Conservation (phyloP, 1,140 invertebrate species). For the Rhyzopertha dominica region DNA sequence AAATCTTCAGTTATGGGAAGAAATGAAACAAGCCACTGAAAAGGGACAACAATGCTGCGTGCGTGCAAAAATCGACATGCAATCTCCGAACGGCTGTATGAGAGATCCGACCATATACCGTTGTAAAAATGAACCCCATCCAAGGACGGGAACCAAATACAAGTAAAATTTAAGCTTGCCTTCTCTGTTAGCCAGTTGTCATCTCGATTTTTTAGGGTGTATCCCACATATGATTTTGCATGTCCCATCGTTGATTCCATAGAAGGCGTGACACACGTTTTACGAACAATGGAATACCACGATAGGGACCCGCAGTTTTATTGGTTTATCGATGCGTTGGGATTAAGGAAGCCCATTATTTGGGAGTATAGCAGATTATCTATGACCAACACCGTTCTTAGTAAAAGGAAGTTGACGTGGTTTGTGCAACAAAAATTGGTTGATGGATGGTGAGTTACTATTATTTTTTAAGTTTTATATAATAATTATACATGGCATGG, state of each 20-base stretch:
- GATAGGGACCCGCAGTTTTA: slow-evolving; percentile 97
- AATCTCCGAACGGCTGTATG: slow-evolving; percentile 93
- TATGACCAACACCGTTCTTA: slow-evolving; percentile 96
- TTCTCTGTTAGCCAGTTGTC: slow-evolving; percentile 12
- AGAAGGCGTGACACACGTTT: slow-evolving; percentile 94
- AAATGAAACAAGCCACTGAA: slow-evolving; percentile 85
- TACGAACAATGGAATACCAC: slow-evolving; percentile 97
- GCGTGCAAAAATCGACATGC: slow-evolving; percentile 97
- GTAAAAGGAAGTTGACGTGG: slow-evolving; percentile 96
- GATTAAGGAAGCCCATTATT: slow-evolving; percentile 85
- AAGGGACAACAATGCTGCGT: slow-evolving; percentile 52
- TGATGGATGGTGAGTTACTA: slow-evolving; percentile 80
- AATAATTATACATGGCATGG: too few relatives aligned
- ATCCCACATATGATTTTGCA: slow-evolving; percentile 99
- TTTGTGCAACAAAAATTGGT: slow-evolving; percentile 91
- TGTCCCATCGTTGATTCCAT: slow-evolving; percentile 98
- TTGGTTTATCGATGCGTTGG: slow-evolving; percentile 89
- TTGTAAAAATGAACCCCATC: slow-evolving; percentile 94
- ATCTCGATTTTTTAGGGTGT: slow-evolving; percentile 68
- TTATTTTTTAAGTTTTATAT: too few relatives aligned
- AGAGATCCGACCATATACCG: slow-evolving; percentile 99
- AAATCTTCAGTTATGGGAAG: slow-evolving; percentile 88
- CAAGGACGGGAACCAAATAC: slow-evolving; percentile 89
- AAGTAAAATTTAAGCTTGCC: slow-evolving; percentile 54
- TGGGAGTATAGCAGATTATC: slow-evolving; percentile 89